phyloP scores from a whole-genome alignment of 2,888 invertebrate genomes.

The Geotrupes spiniger region DNA sequence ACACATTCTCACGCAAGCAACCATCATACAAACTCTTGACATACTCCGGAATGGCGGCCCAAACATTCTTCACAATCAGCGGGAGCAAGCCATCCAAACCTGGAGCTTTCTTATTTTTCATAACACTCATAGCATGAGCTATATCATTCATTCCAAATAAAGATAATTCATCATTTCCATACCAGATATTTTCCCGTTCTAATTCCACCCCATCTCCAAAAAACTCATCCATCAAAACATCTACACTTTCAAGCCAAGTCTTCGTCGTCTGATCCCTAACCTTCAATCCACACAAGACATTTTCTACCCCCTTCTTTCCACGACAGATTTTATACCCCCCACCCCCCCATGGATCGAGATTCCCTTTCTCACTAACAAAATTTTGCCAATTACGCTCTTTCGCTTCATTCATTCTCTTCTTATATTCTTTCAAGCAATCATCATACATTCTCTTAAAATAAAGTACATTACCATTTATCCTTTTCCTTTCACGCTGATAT shows the following conservation, averaged over 20 bases:
- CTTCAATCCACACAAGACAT: no score
- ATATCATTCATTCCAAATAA: background rate
- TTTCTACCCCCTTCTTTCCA: no score
- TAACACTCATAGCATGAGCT: background rate
- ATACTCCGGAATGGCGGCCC: background rate
- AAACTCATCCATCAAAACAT: background rate
- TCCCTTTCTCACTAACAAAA: background rate
- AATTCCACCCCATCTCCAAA: background rate
- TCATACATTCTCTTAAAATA: background rate
- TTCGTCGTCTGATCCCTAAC: no score
- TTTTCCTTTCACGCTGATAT: no score
- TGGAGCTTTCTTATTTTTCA: background rate
- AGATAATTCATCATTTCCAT: background rate
- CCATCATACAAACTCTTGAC: no score
- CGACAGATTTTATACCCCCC: no score
- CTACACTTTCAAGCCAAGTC: no score
- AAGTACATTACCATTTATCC: no score
- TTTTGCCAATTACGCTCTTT: background rate
- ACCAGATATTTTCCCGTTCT: background rate
- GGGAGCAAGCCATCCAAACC: background rate
- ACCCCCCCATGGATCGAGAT: background rate
- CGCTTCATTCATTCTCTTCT: background rate
- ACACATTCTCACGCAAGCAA: no score
- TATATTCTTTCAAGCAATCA: background rate
- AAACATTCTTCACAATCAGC: background rate